Base-by-base conservation (phyloP, 1,140 invertebrate genomes). In the Temnothorax longispinosus region DNA sequence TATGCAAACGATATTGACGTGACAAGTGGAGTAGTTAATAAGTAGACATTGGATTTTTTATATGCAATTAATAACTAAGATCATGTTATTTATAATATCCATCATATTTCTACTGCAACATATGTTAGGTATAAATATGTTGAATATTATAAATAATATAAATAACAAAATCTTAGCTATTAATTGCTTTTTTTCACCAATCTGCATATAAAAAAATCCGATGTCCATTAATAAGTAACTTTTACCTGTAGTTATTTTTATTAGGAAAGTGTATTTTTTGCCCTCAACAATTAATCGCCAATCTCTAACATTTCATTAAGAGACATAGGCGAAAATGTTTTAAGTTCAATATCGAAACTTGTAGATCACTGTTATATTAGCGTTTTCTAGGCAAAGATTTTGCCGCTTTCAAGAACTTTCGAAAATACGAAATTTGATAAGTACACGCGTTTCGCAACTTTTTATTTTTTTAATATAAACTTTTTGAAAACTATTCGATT, bases 1-100 rank as follows among this genome's bases (percentile, higher is more conserved):
- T 78, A 86, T 67, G 81, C 50, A 74, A 89, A 69, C 41, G 56
- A 62, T 87, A 71, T 85, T 88, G 75, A 44, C 11, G 47, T 27
- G 52, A 58, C 69, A n/a, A 71, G 15, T 71, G 21, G n/a, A 41
- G 10, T 56, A 41, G 18, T 71, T 13, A 44, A 69, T 69, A 32
- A 35, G 0, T 54, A 27, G 27, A 27, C 27, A 27, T 27, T 0
- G 27, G 27, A 27, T 27, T 27, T 27, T 27, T 27, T 27, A 27
- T 27, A 27, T 27, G 27, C 27, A 27, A 27, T 27, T 1, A 27
- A 27, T 27, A 27, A 27, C 27, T 27, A 27, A 27, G 27, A 27
- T 27, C 27, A 27, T 27, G 27, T 27, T 27, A 27, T 27, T 27
- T 27, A 27, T 27, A 27, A 27, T 27, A 27, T 27, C 27, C 27